Base-by-base conservation (phyloP, 2,888 invertebrate species). In the Sarcophaga subvicina region DNA sequence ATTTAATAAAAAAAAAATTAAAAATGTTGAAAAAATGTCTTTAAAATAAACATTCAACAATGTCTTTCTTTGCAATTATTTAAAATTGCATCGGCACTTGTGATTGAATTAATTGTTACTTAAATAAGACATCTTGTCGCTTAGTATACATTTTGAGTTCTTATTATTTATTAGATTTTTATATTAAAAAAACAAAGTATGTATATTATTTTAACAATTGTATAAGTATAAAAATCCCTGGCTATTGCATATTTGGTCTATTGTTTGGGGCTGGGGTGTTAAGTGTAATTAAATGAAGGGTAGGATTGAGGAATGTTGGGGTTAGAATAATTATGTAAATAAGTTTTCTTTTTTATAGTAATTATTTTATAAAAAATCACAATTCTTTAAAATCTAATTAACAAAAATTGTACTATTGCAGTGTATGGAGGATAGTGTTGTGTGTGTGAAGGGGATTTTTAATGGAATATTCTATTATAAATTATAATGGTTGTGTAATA, bases 181-280 rank as follows among this genome's bases (percentile, higher is more conserved):
- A 27, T 69, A 80, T 67, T 67, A 62, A 85, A 77, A 20, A 84
- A 80, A 83, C 64, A 85, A 83, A 85, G 76, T 67, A 78, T 83
- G 83, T 54, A 81, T 71, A 71, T 88, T 73, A 72, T 79, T 80
- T 81, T 80, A 78, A 82, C 70, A 86, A 87, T 14, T 84, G 73
- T 87, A 47, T 87, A 81, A 70, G 81, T 85, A 87, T 85, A 89
- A 89, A 90, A 91, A 90, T 91, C 89, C 89, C 90, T 90, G 90
- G 91, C 91, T 92, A 92, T 92, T 92, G 92, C 92, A 93, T 93
- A 92, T 91, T 93, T 93, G 91, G 92, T 93, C 91, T 92, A 91
- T 87, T 93, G 94, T 94, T 93, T 91, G 93, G 90, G 90, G 88
- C 82, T 89, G 89, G 89, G 89, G 89, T 45, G 71, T 90, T 90